These are phyloP conservation scores for Euspilapteryx auroguttella DNA, from an alignment of 2,888 invertebrate species.

Conservation along the genomic window DNA sequence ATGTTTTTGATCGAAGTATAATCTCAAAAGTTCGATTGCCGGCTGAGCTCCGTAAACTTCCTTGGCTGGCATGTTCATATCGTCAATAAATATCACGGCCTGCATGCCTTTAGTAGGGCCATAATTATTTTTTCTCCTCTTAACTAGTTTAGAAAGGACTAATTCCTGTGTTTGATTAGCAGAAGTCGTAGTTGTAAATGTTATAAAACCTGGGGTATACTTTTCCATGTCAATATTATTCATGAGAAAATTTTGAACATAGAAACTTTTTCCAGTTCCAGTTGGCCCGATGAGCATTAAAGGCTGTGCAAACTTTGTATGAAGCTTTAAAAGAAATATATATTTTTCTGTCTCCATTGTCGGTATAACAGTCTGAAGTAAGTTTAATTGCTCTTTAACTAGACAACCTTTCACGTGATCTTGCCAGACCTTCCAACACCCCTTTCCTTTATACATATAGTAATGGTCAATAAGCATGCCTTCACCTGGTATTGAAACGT, in stretches of 20 bases:
- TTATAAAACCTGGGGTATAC: constrained; percentile 77
- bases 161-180: constrained; percentile 84
- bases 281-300: constrained; percentile 80
- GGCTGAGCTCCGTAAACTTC: constrained; percentile 86
- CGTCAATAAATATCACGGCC: constrained; percentile 81
- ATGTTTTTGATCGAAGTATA: constrained; percentile 82
- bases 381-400: constrained; percentile 63
- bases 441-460: constrained; percentile 80
- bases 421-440: constrained; percentile 85
- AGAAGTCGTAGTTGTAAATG: constrained; percentile 81
- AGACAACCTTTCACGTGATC: constrained; percentile 67
- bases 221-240: constrained; percentile 68
- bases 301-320: constrained; percentile 70
- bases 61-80: constrained; percentile 85
- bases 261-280: constrained; percentile 86
- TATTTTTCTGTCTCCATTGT: constrained; percentile 87
- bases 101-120: constrained; percentile 75
- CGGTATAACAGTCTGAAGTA: constrained; percentile 76
- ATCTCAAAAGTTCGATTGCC: constrained; percentile 79
- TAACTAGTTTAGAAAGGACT: constrained; percentile 69
- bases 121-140: constrained; percentile 71
- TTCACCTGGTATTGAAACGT: constrained; percentile 76
- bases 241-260: constrained; percentile 73
- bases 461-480: constrained; percentile 80
- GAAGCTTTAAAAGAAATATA: constrained; percentile 71